A percentile compares a stretch with the other conserved stretches of the same genome.
These are phyloP conservation scores for Asobara japonica DNA, from an alignment of 1,140 invertebrate species.

Conservation along the genomic window DNA sequence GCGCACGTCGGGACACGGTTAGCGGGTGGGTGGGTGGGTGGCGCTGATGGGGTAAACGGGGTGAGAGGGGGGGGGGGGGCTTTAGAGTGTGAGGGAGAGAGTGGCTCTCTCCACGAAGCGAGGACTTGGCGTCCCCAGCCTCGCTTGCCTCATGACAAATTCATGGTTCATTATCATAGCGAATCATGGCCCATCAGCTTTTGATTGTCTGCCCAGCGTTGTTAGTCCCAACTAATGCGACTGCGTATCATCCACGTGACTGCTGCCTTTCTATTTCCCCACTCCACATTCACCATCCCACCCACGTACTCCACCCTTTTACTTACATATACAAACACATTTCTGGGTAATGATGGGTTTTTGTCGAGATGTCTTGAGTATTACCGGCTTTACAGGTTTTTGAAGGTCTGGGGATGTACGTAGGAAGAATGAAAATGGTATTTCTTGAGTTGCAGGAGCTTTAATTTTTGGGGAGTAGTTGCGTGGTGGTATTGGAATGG, in stretches of 20 bases:
- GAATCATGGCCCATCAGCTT: conserved; percentile 68
- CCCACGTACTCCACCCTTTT: background rate
- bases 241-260: conserved; percentile 54
- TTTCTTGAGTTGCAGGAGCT: no score
- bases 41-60: background rate
- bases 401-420: no score
- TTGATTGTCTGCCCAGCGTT: conserved; percentile 65
- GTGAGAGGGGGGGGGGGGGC: background rate
- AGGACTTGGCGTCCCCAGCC: conserved; percentile 62
- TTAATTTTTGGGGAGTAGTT: no score
- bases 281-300: background rate
- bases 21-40: no score
- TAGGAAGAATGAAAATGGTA: no score
- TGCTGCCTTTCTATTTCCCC: conserved; percentile 39
- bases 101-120: conserved; percentile 41
- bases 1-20: background rate
- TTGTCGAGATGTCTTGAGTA: no score
- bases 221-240: conserved; percentile 67
- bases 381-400: no score
- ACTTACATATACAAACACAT: background rate
- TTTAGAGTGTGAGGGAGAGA: conserved; percentile 3
- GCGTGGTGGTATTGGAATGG: no score
- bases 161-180: conserved; percentile 69
- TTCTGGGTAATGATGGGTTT: background rate
- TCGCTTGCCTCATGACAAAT: conserved; percentile 62